Evolutionary conservation across 2,888 invertebrate species (phyloP).

Genomic region (Drosophila borborema): DNA sequence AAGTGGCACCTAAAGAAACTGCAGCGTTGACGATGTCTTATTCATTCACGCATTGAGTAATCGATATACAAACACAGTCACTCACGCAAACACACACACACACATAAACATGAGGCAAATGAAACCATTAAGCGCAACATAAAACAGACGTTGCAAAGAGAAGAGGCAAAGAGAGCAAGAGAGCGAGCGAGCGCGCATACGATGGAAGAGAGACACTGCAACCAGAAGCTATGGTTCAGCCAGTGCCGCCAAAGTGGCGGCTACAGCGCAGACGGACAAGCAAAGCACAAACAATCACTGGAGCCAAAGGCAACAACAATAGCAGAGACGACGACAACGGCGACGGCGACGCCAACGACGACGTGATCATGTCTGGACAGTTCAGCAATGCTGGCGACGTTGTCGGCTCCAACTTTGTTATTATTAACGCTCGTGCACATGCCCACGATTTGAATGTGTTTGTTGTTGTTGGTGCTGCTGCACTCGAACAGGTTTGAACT

Average conservation of each 20-base stretch:
- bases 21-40: slow-evolving; percentile 65
- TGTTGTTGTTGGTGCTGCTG: slow-evolving; percentile 21
- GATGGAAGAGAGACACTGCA: slow-evolving; percentile 52
- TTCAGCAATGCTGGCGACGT: slow-evolving; percentile 74
- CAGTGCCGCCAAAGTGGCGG: slow-evolving; percentile 79
- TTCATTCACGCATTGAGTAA: slow-evolving; percentile 78
- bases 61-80: slow-evolving; percentile 61
- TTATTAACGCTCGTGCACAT: slow-evolving; percentile 74
- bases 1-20: slow-evolving; percentile 61
- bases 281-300: slow-evolving; percentile 63
- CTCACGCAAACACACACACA: slow-evolving; percentile 23
- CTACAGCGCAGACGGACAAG: slow-evolving; percentile 60
- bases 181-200: neutral
- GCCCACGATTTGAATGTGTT: slow-evolving; percentile 54
- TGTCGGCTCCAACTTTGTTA: slow-evolving; percentile 76
- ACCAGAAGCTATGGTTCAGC: slow-evolving; percentile 74
- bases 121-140: slow-evolving; percentile 75
- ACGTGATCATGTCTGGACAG: slow-evolving; percentile 77
- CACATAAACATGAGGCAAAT: slow-evolving; percentile 49
- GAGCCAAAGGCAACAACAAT: slow-evolving; percentile 48
- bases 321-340: slow-evolving; percentile 29
- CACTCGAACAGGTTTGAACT: slow-evolving; percentile 71
- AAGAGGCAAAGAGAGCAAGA: slow-evolving; percentile 10
- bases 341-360: slow-evolving; percentile 35
- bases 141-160: slow-evolving; percentile 49